Evolutionary conservation across 2,113 vertebrate genomes (phyloP), one percentile per base, ranked within the genome.

Genomic region (Ceyx melanurus): DNA sequence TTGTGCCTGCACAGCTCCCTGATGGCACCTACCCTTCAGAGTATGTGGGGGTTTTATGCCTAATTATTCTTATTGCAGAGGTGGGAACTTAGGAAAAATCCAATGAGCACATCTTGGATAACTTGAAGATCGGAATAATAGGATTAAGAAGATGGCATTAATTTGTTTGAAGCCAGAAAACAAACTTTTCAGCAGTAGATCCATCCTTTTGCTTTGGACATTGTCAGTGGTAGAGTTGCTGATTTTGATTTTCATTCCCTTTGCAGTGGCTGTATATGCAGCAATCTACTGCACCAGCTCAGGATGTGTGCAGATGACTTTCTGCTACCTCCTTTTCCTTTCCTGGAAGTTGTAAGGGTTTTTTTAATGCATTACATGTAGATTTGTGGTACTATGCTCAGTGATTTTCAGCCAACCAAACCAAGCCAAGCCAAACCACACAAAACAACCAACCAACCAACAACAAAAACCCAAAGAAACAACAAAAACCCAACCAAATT

Each of bases 61-160:
- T 91, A 71, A 90, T 95, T 93, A 86, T 92, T 96, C 95, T 93
- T 91, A 93, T 67, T 89, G 60, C 78, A 77, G 64, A 70, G n/a
- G 16, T 83, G 82, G 86, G 79, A 89, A 83, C 72, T 93, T 86
- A 53, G 67, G 57, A 87, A 93, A 94, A 93, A 87, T 80, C 40
- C 26, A 81, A 28, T 61, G 68, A 94, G 70, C 48, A 76, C 78
- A 75, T 73, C 56, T 89, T 90, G 31, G 57, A 56, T 67, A 71
- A 62, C 58, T 64, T 80, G 31, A 79, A 92, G 28, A 82, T 89
- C 64, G 54, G 42, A 85, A 82, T 71, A 85, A 53, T 50, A 57
- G 19, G 23, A 76, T 4, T 33, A 45, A 83, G 57, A 81, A 85
- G 58, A 80, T 67, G 6, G 29, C 20, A 86, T 26, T 25, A 82